phyloP scores from a whole-genome alignment of 2,797 vertebrate genomes.

The Trachops cirrhosus region DNA sequence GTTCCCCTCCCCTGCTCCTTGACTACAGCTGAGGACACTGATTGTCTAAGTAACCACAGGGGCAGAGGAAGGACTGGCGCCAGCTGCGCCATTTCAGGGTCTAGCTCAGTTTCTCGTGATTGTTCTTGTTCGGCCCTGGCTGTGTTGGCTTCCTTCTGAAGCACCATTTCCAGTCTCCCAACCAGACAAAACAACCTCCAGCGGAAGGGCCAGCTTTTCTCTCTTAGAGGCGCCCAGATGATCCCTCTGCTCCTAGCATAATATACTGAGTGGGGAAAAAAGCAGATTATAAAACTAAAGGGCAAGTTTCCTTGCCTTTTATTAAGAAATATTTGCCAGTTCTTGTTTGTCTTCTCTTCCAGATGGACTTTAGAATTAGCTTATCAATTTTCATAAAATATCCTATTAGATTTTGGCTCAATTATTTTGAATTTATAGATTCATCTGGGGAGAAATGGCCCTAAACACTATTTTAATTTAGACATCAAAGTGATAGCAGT shows the following conservation, averaged over 20 bases:
- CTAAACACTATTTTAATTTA: slow-evolving; percentile 41
- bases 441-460: slow-evolving; percentile 12
- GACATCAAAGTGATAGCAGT: not conserved
- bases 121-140: not conserved
- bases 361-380: slow-evolving; percentile 29
- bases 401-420: not conserved
- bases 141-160: not conserved
- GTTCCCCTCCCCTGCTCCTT: not conserved
- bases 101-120: not conserved
- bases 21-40: not conserved
- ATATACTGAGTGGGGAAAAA: not conserved
- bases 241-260: not conserved
- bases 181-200: not conserved
- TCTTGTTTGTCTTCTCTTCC: slow-evolving; percentile 43
- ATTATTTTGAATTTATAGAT: slow-evolving; percentile 50
- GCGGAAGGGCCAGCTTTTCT: not conserved
- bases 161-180: not conserved
- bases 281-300: not conserved
- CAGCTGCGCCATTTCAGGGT: not conserved
- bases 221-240: not conserved
- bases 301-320: not conserved
- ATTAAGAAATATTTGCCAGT: slow-evolving; percentile 13
- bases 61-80: not conserved
- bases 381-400: slow-evolving; percentile 15
- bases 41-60: not conserved